These are phyloP conservation scores for Malurus alboscapulatus DNA, from an alignment of 2,113 vertebrate species.

Conservation along the genomic window DNA sequence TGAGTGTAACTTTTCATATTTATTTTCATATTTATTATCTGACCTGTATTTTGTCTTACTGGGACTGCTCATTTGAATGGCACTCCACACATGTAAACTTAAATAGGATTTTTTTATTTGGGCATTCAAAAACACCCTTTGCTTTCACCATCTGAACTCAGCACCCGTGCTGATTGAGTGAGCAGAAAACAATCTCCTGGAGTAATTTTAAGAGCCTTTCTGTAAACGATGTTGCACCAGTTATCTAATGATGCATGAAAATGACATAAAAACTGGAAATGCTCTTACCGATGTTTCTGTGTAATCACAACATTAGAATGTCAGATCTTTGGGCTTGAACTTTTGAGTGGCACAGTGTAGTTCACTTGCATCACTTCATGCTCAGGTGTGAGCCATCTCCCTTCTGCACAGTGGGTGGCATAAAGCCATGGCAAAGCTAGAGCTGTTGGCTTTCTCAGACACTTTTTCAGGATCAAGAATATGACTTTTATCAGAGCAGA, in stretches of 20 bases:
- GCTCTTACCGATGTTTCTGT: background rate
- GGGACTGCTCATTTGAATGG: background rate
- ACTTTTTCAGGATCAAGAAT: background rate
- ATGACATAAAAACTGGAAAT: background rate
- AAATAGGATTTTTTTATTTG: background rate
- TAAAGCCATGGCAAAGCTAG: background rate
- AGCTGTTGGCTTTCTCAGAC: background rate
- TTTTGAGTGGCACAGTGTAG: background rate
- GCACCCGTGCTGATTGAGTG: background rate
- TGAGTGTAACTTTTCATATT: background rate
- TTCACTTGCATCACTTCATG: background rate
- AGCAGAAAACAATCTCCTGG: conserved; percentile 13
- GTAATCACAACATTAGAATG: background rate
- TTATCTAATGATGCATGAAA: conserved; percentile 29
- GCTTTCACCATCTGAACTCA: background rate
- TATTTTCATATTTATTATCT: background rate
- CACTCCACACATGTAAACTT: background rate
- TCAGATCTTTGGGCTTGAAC: background rate
- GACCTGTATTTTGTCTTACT: background rate
- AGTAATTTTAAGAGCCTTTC: conserved; percentile 25
- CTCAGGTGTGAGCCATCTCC: background rate
- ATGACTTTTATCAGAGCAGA: background rate
- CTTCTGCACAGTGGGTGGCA: background rate
- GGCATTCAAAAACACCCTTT: background rate
- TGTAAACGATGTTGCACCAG: conserved; percentile 6